Base-by-base conservation (phyloP, 2,888 invertebrate species). In the Listrodromus nycthemerus region DNA sequence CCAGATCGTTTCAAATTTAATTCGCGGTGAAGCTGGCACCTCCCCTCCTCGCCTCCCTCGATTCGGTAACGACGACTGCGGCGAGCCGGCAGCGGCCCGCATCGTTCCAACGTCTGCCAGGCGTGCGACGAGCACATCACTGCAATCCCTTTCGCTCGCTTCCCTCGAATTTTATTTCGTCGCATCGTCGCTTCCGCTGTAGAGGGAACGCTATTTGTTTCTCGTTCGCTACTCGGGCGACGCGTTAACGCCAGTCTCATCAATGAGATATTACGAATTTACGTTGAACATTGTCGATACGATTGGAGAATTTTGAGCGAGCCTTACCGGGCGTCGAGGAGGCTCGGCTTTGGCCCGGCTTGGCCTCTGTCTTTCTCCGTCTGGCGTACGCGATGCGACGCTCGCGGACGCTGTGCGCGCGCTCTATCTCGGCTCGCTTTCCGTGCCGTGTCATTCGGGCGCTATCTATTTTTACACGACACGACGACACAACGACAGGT, bases 401-500 rank as follows among this genome's bases (percentile, higher is more conserved):
- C 80, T 55, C 16, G 41, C 41, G 41, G 41, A 45, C 55, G 55
- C 65, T 84, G 74, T 67, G 76, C 82, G n/a, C 61, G 37, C 65
- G 50, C 66, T 67, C 66, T 52, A 41, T 71, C 74, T 70, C 78
- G 69, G 78, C 79, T 73, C 80, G 66, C 75, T 85, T 84, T 85
- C 80, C 69, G 76, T 75, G 63, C 45, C 70, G 80, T 73, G 80
- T 81, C 67, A 79, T 65, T 84, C 79, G 65, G 65, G 55, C 55
- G 76, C 76, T 84, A 77, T 83, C 86, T 86, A 86, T 85, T 84
- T 86, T 86, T 85, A 81, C 80, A 76, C 76, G 67, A 79, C 78
- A 74, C 69, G 61, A 69, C 81, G 73, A 67, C 69, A 69, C 67
- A 81, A 86, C 84, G 81, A 86, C 80, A 76, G 73, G 77, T 61